Evolutionary conservation across 2,797 vertebrate genomes (phyloP).

Genomic region (Chelmon rostratus): DNA sequence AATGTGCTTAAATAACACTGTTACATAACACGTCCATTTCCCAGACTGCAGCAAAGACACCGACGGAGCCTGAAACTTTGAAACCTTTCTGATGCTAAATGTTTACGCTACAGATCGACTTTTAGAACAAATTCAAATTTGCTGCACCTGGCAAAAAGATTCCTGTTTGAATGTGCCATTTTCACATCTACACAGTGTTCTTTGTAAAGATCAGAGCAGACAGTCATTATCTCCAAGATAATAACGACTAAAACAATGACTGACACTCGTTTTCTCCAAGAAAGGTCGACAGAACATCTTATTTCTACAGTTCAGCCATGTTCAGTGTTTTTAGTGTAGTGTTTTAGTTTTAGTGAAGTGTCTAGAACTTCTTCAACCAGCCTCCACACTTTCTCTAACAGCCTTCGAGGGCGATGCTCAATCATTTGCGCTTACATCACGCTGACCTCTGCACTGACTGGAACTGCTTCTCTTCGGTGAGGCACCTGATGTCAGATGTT

Average conservation of each 20-base stretch:
- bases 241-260: constrained; percentile 20
- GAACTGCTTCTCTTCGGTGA: no score
- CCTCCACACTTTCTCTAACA: background rate
- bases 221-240: constrained; percentile 29
- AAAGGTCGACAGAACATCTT: constrained; percentile 2
- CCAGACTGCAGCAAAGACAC: constrained; percentile 7
- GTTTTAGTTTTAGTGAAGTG: no score
- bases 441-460: no score
- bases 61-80: background rate
- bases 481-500: no score
- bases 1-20: background rate
- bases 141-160: background rate
- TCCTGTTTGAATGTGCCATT: background rate
- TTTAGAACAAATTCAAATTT: background rate
- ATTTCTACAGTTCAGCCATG: constrained; percentile 8
- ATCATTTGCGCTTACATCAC: no score
- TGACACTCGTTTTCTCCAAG: constrained; percentile 11
- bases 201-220: constrained; percentile 38
- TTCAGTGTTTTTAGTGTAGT: constrained; percentile 13
- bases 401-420: no score
- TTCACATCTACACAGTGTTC: background rate
- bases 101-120: background rate
- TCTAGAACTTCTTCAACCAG: background rate
- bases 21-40: background rate
- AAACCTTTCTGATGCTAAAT: background rate